These are phyloP conservation scores for Scolopax bukidnonensis DNA, from an alignment of 2,797 vertebrate genomes.

Conservation along the genomic window DNA sequence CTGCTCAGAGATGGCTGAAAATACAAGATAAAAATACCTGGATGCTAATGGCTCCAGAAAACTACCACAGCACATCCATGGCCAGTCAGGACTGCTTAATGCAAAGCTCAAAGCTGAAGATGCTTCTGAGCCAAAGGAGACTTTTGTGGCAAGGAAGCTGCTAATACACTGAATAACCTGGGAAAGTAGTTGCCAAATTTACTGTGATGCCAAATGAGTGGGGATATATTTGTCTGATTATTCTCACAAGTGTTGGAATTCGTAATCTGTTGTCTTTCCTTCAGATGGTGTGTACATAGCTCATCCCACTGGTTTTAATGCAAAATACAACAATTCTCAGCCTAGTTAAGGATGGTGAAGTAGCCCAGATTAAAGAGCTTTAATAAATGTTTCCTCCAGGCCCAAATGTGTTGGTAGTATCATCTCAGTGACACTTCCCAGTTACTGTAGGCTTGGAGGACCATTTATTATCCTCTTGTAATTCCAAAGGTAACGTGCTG, in stretches of 20 bases:
- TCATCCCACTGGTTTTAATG: not conserved
- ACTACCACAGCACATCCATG: not conserved
- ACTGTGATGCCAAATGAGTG: not conserved
- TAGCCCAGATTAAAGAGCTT: not conserved
- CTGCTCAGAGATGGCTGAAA: constrained; percentile 22
- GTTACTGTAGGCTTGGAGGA: not conserved
- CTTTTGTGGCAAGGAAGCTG: not conserved
- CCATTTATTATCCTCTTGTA: not conserved
- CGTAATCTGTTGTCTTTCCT: not conserved
- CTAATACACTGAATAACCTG: not conserved
- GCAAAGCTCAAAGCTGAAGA: not conserved
- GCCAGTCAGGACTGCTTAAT: not conserved
- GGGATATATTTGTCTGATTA: not conserved
- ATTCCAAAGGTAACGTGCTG: not conserved
- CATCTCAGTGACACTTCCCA: not conserved
- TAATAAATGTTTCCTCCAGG: not conserved
- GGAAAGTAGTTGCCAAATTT: not conserved
- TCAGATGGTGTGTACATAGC: not conserved
- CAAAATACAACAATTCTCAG: not conserved
- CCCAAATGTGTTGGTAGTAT: not conserved
- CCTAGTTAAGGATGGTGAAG: not conserved
- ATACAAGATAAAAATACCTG: not conserved
- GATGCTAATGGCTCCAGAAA: not conserved
- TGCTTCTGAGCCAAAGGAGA: not conserved
- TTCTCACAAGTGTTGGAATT: not conserved